A percentile compares a stretch with the other conserved stretches of the same genome.
These are phyloP conservation scores for Bombus breviceps DNA, from an alignment of 1,140 invertebrate species.

Conservation along the genomic window DNA sequence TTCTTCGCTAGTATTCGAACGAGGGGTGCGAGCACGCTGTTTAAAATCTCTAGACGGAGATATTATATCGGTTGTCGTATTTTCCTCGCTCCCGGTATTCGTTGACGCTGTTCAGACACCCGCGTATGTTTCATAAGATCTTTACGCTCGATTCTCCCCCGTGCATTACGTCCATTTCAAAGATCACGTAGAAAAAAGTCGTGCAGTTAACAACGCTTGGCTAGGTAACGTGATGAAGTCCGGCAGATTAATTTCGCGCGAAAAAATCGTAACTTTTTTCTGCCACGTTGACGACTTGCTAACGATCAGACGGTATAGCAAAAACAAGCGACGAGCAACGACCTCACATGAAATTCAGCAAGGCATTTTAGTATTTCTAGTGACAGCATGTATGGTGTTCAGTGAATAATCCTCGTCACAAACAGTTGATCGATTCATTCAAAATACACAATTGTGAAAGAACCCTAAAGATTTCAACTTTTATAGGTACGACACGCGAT, in stretches of 20 bases:
- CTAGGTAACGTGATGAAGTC: not conserved
- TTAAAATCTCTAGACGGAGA: slow-evolving; percentile 49
- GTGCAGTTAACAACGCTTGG: not conserved
- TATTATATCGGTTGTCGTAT: slow-evolving; percentile 41
- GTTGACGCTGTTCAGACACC: slow-evolving; percentile 34
- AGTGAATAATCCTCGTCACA: not conserved
- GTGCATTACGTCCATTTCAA: slow-evolving; percentile 23
- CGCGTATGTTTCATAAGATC: slow-evolving; percentile 51
- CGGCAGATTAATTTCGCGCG: not conserved
- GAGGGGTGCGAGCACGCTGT: slow-evolving; percentile 6
- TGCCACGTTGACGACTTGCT: not conserved
- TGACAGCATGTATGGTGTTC: not conserved
- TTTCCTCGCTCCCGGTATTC: slow-evolving; percentile 27
- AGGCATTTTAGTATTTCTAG: not conserved
- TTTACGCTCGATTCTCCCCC: slow-evolving; percentile 36
- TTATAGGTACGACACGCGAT: too few relatives aligned
- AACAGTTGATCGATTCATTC: not conserved
- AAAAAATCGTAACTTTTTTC: not conserved
- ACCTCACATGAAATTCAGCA: not conserved
- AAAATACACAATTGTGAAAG: too few relatives aligned
- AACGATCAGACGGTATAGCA: not conserved
- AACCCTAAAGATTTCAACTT: too few relatives aligned
- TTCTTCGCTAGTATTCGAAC: slow-evolving; percentile 11
- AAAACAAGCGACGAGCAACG: not conserved
- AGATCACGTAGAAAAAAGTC: slow-evolving; percentile 44